Percentiles rank a stretch among this genome's conserved stretches.
Evolutionary conservation across 2,888 invertebrate species (phyloP).

Genomic region (Thecophora atra): DNA sequence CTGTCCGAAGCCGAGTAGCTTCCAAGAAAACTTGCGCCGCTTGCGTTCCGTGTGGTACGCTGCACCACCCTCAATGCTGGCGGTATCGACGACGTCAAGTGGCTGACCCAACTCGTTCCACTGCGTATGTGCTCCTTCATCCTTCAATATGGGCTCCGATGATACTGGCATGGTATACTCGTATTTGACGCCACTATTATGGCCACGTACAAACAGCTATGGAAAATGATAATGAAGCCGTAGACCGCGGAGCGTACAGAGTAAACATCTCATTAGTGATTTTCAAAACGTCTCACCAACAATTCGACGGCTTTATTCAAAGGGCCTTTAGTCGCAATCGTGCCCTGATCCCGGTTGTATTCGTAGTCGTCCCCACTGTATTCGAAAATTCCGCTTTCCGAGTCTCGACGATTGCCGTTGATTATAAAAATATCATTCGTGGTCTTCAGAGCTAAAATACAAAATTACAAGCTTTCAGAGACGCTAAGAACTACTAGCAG

Average conservation of each 20-base stretch:
- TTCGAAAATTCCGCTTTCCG: constrained; percentile 76
- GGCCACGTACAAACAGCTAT: constrained; percentile 81
- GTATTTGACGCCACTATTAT: constrained; percentile 86
- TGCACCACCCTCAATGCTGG: constrained; percentile 43
- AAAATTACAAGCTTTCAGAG: not conserved
- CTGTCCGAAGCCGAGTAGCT: constrained; percentile 77
- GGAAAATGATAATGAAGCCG: not conserved
- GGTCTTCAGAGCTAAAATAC: constrained; percentile 74
- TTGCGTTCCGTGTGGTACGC: constrained; percentile 63
- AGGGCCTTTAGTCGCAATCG: constrained; percentile 55
- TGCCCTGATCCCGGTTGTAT: constrained; percentile 72
- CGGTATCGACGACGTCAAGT: constrained; percentile 54
- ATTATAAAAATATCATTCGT: constrained; percentile 80
- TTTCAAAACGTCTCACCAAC: constrained; percentile 51
- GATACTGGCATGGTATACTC: constrained; percentile 81
- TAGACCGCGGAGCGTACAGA: not conserved
- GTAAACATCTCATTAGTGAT: not conserved
- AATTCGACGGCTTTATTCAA: constrained; percentile 52
- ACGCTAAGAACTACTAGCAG: not conserved
- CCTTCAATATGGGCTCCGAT: constrained; percentile 59
- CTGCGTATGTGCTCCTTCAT: constrained; percentile 59
- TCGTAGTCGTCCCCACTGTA: constrained; percentile 81
- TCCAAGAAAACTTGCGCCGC: constrained; percentile 74
- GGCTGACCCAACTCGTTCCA: constrained; percentile 59
- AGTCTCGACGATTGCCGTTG: constrained; percentile 82